Conservation (phyloP, 2,888 invertebrate genomes). For the Hypselothyrea guttata region DNA sequence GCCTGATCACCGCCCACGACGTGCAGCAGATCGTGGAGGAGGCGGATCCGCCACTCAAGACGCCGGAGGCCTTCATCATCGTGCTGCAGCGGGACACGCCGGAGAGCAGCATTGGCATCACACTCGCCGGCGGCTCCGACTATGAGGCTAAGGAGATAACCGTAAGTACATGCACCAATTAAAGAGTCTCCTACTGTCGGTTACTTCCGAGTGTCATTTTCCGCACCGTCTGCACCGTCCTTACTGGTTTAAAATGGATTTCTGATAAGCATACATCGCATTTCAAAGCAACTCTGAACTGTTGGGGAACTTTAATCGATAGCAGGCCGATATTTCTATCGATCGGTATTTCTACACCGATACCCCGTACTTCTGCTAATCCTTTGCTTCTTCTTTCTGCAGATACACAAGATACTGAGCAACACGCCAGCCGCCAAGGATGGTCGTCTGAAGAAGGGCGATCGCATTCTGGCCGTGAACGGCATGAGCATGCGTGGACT, state of each 20-base stretch:
- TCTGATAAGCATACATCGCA: no score
- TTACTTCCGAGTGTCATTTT: no score
- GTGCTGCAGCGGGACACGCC: slow-evolving; percentile 87
- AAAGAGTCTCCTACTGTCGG: slow-evolving; percentile 37
- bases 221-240: no score
- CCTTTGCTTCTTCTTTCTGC: slow-evolving; percentile 11
- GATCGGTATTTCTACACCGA: no score
- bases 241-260: no score
- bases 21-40: slow-evolving; percentile 86
- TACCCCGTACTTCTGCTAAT: not conserved
- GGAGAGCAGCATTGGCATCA: slow-evolving; percentile 91
- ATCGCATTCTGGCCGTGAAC: slow-evolving; percentile 94
- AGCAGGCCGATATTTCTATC: no score
- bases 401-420: slow-evolving; percentile 93
- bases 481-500: slow-evolving; percentile 91
- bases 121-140: slow-evolving; percentile 93
- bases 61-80: slow-evolving; percentile 85
- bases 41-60: slow-evolving; percentile 86
- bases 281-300: no score
- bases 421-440: slow-evolving; percentile 94
- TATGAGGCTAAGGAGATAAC: slow-evolving; percentile 96
- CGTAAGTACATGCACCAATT: slow-evolving; percentile 83
- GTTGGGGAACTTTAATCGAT: no score
- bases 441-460: slow-evolving; percentile 92
- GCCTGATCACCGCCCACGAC: slow-evolving; percentile 83